These are phyloP conservation scores for Castor canadensis DNA, from an alignment of 2,113 vertebrate species.

Conservation along the genomic window DNA sequence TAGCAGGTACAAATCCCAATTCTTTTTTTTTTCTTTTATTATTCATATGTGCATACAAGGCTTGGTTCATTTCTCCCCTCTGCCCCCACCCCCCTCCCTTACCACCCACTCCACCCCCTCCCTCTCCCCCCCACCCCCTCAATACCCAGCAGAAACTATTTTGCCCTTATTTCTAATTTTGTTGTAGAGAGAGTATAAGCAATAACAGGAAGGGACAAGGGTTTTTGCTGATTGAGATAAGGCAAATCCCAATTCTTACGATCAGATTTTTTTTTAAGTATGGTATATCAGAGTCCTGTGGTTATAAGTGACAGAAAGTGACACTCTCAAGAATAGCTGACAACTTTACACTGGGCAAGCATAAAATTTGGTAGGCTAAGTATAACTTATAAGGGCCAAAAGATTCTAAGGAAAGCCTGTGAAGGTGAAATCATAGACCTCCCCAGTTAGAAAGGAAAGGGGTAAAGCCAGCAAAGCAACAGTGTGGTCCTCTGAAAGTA, in stretches of 20 bases:
- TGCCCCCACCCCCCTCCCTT: too few relatives aligned
- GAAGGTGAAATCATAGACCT: neutral
- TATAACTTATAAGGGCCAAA: neutral
- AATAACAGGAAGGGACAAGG: too few relatives aligned
- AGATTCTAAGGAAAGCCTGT: neutral
- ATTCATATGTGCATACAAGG: too few relatives aligned
- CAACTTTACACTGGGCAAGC: neutral
- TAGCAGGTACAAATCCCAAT: neutral
- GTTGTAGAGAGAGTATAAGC: too few relatives aligned
- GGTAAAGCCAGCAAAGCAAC: neutral
- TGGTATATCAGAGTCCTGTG: neutral
- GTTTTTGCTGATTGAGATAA: too few relatives aligned
- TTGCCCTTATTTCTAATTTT: too few relatives aligned
- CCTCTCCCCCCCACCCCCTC: too few relatives aligned
- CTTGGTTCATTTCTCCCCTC: too few relatives aligned
- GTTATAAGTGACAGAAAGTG: neutral
- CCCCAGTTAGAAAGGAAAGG: neutral
- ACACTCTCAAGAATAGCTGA: neutral
- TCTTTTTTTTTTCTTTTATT: too few relatives aligned
- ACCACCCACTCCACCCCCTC: too few relatives aligned
- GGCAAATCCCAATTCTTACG: too few relatives aligned
- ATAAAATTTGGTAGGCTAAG: neutral
- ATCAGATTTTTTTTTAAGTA: neutral
- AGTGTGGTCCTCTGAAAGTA: neutral
- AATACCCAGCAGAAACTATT: too few relatives aligned